phyloP scores from a whole-genome alignment of 2,797 vertebrate species.

The Fistularia tabacaria region DNA sequence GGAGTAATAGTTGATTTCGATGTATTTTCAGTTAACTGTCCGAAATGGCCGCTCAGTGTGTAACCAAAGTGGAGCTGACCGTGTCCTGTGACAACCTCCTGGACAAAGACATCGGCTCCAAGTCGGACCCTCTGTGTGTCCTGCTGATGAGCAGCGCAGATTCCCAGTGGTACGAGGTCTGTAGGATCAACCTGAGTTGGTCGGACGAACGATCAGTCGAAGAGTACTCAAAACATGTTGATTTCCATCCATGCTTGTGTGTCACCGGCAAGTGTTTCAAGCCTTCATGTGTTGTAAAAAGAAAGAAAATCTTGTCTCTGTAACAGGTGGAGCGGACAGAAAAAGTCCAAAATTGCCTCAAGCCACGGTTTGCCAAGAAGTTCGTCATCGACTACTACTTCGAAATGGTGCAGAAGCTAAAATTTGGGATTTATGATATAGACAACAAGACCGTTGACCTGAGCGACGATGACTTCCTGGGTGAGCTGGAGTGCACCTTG shows the following conservation, averaged over 20 bases:
- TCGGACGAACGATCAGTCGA: no score
- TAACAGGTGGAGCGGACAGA: conserved; percentile 85
- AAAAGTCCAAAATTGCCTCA: conserved; percentile 87
- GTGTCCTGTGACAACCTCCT: conserved; percentile 85
- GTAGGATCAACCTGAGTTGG: not conserved
- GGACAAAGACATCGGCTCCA: conserved; percentile 86
- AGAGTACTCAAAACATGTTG: no score
- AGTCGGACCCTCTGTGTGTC: conserved; percentile 90
- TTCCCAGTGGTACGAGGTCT: conserved; percentile 91
- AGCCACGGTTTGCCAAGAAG: conserved; percentile 87
- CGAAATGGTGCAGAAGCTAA: conserved; percentile 92
- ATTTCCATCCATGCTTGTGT: not conserved
- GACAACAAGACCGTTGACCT: conserved; percentile 91
- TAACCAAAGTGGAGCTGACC: conserved; percentile 85
- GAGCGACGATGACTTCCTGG: conserved; percentile 92
- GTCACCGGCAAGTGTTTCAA: not conserved
- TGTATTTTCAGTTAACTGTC: not conserved
- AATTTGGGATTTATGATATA: conserved; percentile 91
- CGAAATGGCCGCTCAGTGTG: conserved; percentile 83
- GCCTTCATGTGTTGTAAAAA: no score
- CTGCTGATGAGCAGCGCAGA: conserved; percentile 74
- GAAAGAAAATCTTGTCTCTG: no score
- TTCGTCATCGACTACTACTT: conserved; percentile 92
- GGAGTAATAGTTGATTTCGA: not conserved
- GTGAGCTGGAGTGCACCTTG: conserved; percentile 88